phyloP scores from a whole-genome alignment of 2,797 vertebrate genomes.

The Zenarchopterus dispar region DNA sequence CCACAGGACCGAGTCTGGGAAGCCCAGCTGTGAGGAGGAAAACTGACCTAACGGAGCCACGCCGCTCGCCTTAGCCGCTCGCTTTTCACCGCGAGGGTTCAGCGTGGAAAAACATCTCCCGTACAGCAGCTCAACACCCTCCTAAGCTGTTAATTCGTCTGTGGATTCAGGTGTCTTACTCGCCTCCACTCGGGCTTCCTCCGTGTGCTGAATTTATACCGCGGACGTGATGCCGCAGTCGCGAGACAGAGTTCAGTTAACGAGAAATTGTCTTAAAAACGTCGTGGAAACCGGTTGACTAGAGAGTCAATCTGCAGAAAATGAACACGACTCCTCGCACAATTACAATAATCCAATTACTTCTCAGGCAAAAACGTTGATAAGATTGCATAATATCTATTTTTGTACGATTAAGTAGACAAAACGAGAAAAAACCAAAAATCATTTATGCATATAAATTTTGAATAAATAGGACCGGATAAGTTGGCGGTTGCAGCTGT shows the following conservation, averaged over 20 bases:
- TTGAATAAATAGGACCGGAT: too few species aligned
- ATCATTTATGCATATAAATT: too few species aligned
- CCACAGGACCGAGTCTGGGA: constrained; percentile 25
- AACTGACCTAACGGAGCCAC: constrained; percentile 18
- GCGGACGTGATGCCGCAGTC: neutral
- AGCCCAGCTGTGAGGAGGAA: constrained; percentile 19
- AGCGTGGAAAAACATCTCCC: constrained; percentile 9
- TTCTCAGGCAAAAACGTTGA: too few species aligned
- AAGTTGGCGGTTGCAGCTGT: too few species aligned
- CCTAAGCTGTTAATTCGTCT: neutral
- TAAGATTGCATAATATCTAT: too few species aligned
- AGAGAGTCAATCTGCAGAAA: too few species aligned
- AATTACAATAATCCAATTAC: too few species aligned
- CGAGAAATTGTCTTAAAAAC: too few species aligned
- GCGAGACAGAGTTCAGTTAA: neutral
- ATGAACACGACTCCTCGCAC: too few species aligned
- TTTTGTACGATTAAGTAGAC: too few species aligned
- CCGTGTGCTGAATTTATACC: too few species aligned
- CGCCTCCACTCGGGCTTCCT: neutral
- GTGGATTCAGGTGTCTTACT: neutral
- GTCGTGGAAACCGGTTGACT: neutral
- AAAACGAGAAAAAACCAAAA: too few species aligned
- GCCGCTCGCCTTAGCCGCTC: constrained; percentile 1
- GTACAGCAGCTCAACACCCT: neutral
- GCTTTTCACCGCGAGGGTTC: constrained; percentile 5